Conservation (phyloP, 2,888 invertebrate genomes). For the Trachelus troglodyta region DNA sequence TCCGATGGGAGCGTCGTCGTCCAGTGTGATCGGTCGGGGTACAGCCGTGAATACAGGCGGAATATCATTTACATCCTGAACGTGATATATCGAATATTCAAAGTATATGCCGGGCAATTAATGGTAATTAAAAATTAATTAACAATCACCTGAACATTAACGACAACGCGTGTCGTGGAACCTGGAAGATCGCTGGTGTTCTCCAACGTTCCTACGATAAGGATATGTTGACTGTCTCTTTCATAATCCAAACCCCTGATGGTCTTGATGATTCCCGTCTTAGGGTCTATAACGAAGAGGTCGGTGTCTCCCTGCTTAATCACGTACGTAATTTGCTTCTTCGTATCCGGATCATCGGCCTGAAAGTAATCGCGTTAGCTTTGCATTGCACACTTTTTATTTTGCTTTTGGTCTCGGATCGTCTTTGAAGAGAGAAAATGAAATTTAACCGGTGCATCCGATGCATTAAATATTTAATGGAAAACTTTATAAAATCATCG, state of each 20-base stretch:
- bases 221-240: conserved; percentile 76
- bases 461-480: accelerated
- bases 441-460: background rate
- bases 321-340: conserved; percentile 84
- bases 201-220: conserved; percentile 86
- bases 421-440: conserved; percentile 8
- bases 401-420: background rate
- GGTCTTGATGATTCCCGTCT: conserved; percentile 83
- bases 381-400: background rate
- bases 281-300: conserved; percentile 84
- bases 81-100: background rate
- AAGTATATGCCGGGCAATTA: too few species aligned
- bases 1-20: conserved; percentile 86
- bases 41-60: conserved; percentile 87
- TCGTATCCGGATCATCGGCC: conserved; percentile 87
- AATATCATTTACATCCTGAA: conserved; percentile 87
- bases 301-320: conserved; percentile 85
- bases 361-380: conserved; percentile 57
- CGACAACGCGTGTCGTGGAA: conserved; percentile 79
- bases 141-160: conserved; percentile 74
- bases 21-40: conserved; percentile 84
- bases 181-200: conserved; percentile 78
- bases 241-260: conserved; percentile 83
- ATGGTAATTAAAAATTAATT: background rate
- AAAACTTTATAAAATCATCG: background rate